phyloP scores from a whole-genome alignment of 1,140 invertebrate species.

The Bombus sylvicola region DNA sequence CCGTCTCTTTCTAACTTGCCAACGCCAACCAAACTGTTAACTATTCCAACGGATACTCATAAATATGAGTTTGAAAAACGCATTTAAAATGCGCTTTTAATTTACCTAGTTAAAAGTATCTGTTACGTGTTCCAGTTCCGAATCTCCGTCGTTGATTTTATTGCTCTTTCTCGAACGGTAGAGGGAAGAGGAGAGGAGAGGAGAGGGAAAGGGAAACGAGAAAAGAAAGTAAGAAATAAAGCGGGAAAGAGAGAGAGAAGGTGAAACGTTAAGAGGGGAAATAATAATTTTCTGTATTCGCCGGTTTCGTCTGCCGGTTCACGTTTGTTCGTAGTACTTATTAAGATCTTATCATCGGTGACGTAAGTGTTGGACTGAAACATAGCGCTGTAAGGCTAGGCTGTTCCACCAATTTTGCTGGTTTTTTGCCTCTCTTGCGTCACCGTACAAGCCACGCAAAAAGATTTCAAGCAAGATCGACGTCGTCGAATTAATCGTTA shows the following conservation, averaged over 20 bases:
- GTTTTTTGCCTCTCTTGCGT: conserved; percentile 39
- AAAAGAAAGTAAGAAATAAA: not conserved
- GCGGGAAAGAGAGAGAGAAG: not conserved
- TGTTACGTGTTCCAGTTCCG: not conserved
- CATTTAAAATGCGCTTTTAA: conserved; percentile 2
- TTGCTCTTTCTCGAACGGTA: not conserved
- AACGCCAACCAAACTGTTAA: not conserved
- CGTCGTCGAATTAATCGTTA: conserved; percentile 1
- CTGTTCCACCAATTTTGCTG: conserved; percentile 49
- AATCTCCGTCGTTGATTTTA: not conserved
- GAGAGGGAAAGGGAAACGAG: not conserved
- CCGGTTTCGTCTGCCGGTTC: not conserved
- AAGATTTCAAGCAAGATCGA: conserved; percentile 42
- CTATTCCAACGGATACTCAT: conserved; percentile 1
- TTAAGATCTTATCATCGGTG: conserved; percentile 65
- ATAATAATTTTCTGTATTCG: conserved; percentile 40
- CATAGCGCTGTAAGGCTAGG: conserved; percentile 28
- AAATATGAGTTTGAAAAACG: conserved; percentile 10
- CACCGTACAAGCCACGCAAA: conserved; percentile 26
- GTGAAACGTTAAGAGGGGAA: not conserved
- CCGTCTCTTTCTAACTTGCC: not conserved
- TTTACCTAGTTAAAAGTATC: not conserved
- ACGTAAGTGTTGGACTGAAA: conserved; percentile 49
- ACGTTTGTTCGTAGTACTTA: conserved; percentile 32
- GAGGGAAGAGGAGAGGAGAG: not conserved